Evolutionary conservation across 2,888 invertebrate genomes (phyloP).

Genomic region (Nemotelus nigrinus): DNA sequence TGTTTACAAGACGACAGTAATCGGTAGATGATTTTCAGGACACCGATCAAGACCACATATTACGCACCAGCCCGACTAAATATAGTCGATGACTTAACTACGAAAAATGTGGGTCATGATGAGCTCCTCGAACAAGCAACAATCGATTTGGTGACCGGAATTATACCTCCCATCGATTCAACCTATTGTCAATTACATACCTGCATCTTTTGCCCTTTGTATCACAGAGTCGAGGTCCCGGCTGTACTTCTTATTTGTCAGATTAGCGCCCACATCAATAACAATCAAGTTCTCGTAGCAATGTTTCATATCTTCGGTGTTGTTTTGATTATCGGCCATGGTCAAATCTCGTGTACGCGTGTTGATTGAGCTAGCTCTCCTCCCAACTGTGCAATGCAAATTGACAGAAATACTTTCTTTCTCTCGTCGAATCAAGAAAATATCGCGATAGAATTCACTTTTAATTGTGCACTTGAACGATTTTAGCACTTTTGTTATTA

Average conservation of each 20-base stretch:
- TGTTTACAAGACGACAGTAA: not conserved
- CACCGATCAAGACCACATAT: not conserved
- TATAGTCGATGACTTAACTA: constrained; percentile 42
- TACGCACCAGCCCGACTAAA: constrained; percentile 17
- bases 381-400: not conserved
- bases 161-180: not conserved
- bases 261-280: constrained; percentile 91
- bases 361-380: not conserved
- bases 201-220: constrained; percentile 91
- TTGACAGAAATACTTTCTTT: not conserved
- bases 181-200: constrained; percentile 64
- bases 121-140: not conserved
- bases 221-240: constrained; percentile 92
- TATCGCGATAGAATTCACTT: not conserved
- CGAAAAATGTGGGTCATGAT: constrained; percentile 27
- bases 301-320: constrained; percentile 72
- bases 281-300: constrained; percentile 92
- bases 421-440: not conserved
- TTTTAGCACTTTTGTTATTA: constrained; percentile 6
- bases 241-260: constrained; percentile 92
- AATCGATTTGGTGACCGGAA: not conserved
- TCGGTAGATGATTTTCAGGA: not conserved
- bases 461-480: constrained; percentile 9
- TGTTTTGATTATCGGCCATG: constrained; percentile 53
- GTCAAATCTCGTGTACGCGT: constrained; percentile 28